Percentiles rank a stretch among this genome's conserved stretches.
phyloP scores from a whole-genome alignment of 2,888 invertebrate species.

The Autographa pulchrina region DNA sequence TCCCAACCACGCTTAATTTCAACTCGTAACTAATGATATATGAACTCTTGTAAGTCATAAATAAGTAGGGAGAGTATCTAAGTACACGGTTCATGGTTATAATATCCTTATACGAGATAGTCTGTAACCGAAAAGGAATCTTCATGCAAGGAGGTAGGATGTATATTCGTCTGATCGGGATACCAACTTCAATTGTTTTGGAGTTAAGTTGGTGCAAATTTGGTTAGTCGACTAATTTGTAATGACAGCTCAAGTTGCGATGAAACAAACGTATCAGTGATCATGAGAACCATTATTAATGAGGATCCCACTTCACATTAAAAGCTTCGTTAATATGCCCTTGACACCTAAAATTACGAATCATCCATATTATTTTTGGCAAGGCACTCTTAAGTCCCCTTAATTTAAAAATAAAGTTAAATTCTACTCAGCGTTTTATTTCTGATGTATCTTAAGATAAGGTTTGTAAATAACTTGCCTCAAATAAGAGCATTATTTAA shows the following conservation, averaged over 20 bases:
- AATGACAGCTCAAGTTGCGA: not conserved
- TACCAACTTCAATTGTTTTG: not conserved
- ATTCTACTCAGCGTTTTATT: too few relatives aligned
- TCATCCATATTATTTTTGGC: not conserved
- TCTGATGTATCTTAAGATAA: too few relatives aligned
- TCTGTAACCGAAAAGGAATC: not conserved
- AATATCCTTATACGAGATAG: not conserved
- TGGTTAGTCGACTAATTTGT: not conserved
- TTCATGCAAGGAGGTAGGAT: not conserved
- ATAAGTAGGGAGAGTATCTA: not conserved
- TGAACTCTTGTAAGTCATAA: slow-evolving; percentile 3
- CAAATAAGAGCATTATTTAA: too few relatives aligned
- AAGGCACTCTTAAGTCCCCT: not conserved
- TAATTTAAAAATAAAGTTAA: not conserved
- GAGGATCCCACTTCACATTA: not conserved
- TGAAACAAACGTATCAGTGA: not conserved
- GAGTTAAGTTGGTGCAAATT: not conserved
- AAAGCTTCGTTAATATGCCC: not conserved
- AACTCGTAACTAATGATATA: slow-evolving; percentile 2
- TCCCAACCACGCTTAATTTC: slow-evolving; percentile 6
- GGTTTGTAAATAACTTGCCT: too few relatives aligned
- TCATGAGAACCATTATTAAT: not conserved
- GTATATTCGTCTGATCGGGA: not conserved
- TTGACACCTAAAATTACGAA: not conserved
- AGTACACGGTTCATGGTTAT: not conserved